phyloP scores from a whole-genome alignment of 2,888 invertebrate species.

The Trichogramma evanescens region DNA sequence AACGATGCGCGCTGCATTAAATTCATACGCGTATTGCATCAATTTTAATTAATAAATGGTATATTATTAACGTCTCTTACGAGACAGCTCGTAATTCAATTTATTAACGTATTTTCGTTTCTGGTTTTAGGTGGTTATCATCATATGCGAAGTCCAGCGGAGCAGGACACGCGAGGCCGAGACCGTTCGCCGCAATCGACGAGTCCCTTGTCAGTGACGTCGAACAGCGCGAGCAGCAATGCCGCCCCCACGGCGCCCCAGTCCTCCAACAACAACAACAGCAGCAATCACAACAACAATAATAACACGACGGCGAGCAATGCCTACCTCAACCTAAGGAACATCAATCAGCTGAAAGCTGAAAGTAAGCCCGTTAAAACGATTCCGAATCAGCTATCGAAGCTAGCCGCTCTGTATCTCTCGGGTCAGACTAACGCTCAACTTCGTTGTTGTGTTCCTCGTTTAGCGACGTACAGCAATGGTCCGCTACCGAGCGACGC shows the following conservation, averaged over 20 bases:
- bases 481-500: slow-evolving; percentile 27
- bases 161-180: slow-evolving; percentile 29
- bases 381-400: background rate
- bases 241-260: slow-evolving; percentile 33
- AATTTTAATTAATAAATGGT: too few relatives aligned
- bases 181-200: background rate
- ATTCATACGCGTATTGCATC: too few relatives aligned
- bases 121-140: slow-evolving; percentile 51
- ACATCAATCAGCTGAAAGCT: slow-evolving; percentile 43
- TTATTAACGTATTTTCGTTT: background rate
- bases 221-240: background rate
- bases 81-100: background rate
- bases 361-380: slow-evolving; percentile 36
- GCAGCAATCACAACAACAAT: slow-evolving; percentile 32
- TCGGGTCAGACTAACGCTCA: too few relatives aligned
- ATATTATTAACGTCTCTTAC: too few relatives aligned
- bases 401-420: background rate
- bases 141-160: slow-evolving; percentile 51
- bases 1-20: too few relatives aligned
- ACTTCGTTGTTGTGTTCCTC: too few relatives aligned
- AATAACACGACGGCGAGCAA: slow-evolving; percentile 40
- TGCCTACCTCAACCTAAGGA: slow-evolving; percentile 43
- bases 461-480: slow-evolving; percentile 39
- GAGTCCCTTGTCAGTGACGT: background rate
- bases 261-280: slow-evolving; percentile 41